Evolutionary conservation across 1,140 invertebrate genomes (phyloP).

Genomic region (Ridgeia piscesae): DNA sequence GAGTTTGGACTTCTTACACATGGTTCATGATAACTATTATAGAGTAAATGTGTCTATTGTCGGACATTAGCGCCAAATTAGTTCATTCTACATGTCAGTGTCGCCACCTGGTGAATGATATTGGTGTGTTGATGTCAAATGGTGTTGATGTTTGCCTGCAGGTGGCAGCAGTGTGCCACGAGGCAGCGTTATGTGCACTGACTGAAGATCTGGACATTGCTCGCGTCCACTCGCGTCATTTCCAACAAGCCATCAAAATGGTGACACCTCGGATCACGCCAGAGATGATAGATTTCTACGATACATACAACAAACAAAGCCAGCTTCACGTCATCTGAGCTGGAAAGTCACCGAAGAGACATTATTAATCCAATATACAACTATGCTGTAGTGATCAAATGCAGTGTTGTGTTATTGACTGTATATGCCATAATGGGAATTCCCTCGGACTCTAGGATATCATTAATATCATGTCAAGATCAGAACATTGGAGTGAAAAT

Average conservation of each 20-base stretch:
- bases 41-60: no score
- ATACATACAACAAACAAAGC: conserved; percentile 57
- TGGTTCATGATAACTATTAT: neutral
- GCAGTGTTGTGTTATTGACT: neutral
- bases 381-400: neutral
- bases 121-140: no score
- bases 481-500: no score
- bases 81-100: no score
- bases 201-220: conserved; percentile 69
- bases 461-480: neutral
- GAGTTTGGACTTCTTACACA: no score
- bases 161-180: conserved; percentile 79
- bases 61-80: no score
- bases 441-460: neutral
- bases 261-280: conserved; percentile 73
- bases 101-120: no score
- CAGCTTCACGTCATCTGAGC: neutral
- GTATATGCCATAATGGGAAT: neutral
- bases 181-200: conserved; percentile 79
- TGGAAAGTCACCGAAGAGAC: neutral
- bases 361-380: neutral
- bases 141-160: conserved; percentile 42
- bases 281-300: conserved; percentile 71
- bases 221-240: conserved; percentile 66
- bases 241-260: conserved; percentile 67